Evolutionary conservation across 1,140 invertebrate species (phyloP).

Genomic region (Eciton burchellii): DNA sequence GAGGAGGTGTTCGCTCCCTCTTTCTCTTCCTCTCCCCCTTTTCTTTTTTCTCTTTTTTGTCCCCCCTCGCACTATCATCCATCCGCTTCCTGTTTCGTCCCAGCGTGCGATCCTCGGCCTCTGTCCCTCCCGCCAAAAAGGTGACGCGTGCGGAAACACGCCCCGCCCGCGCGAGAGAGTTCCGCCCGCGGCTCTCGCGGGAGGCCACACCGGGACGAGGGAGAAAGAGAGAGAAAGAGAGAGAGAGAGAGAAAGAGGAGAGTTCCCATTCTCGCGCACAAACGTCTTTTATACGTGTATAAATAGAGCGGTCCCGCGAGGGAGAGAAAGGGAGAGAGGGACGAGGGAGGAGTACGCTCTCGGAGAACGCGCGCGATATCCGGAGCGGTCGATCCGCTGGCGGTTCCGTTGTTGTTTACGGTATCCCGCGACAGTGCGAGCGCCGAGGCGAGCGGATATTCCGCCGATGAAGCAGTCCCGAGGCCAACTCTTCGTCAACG

Average conservation of each 20-base stretch:
- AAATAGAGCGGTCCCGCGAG: slow-evolving; percentile 39
- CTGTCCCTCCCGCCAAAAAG: background rate
- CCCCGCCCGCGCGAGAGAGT: background rate
- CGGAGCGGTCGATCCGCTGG: background rate
- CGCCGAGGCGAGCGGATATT: background rate
- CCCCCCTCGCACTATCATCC: background rate
- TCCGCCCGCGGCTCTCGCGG: background rate
- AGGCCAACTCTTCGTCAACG: background rate
- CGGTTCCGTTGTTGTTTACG: slow-evolving; percentile 3
- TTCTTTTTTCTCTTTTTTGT: slow-evolving; percentile 31
- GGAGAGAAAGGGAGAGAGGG: background rate
- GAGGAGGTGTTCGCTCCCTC: slow-evolving; percentile 2
- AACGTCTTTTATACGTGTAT: slow-evolving; percentile 39
- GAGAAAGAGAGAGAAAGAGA: background rate
- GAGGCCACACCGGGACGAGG: background rate
- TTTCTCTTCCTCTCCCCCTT: background rate
- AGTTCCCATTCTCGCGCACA: background rate
- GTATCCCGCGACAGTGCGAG: background rate
- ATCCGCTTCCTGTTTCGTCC: background rate
- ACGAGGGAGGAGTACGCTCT: background rate
- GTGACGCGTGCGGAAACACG: slow-evolving; percentile 10
- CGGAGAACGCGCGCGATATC: slow-evolving; percentile 25
- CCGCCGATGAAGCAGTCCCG: background rate
- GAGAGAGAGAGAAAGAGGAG: background rate
- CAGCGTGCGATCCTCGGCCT: background rate